A percentile compares a stretch with the other conserved stretches of the same genome.
Evolutionary conservation across 2,113 vertebrate genomes (phyloP).

Genomic region (Podocnemis expansa): DNA sequence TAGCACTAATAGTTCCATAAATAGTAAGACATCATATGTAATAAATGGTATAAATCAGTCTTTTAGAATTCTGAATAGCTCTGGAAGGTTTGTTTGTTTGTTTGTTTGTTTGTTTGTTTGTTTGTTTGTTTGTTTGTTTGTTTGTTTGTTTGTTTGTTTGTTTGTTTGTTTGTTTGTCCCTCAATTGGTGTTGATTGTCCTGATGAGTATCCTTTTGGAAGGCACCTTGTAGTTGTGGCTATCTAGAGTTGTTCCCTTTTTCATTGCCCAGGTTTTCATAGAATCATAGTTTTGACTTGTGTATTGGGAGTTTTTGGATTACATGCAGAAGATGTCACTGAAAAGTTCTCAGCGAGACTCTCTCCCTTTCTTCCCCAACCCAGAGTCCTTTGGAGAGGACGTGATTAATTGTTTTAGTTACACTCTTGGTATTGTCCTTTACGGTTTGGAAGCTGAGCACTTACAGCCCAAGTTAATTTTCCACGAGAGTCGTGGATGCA

Average conservation of each 20-base stretch:
- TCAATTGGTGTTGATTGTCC: accelerated
- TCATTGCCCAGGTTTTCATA: background rate
- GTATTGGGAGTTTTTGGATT: background rate
- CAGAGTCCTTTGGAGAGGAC: background rate
- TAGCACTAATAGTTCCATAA: constrained; percentile 27
- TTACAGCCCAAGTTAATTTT: background rate
- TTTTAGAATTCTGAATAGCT: background rate
- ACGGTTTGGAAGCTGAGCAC: background rate
- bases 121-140: too few relatives aligned
- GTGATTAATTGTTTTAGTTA: background rate
- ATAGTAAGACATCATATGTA: background rate
- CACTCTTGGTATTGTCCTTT: background rate
- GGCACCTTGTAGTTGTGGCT: background rate
- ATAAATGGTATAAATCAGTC: background rate
- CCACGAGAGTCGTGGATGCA: background rate
- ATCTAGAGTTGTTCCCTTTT: background rate
- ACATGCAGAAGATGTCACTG: background rate
- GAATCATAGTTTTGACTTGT: too few relatives aligned
- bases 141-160: too few relatives aligned
- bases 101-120: too few relatives aligned
- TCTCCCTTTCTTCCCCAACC: background rate
- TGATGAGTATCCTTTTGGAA: background rate
- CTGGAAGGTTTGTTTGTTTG: too few relatives aligned
- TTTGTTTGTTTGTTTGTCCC: too few relatives aligned
- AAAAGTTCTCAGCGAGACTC: background rate